Evolutionary conservation across 2,113 vertebrate genomes (phyloP).

Genomic region (Ophthalmolycus amberensis): DNA sequence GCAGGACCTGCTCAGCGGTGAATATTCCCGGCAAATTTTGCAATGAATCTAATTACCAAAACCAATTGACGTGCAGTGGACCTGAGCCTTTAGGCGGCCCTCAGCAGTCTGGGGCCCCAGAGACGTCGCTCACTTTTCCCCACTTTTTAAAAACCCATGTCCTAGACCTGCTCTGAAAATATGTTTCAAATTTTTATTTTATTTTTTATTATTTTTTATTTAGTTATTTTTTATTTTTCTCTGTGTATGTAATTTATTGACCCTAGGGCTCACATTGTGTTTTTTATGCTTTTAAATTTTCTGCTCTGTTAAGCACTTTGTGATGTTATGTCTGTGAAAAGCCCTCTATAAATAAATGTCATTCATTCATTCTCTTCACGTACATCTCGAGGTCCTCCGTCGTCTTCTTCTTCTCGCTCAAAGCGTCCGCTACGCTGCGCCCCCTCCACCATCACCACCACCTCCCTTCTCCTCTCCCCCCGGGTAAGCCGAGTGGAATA

Average conservation of each 20-base stretch:
- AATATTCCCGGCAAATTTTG: not conserved
- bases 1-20: not conserved
- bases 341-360: no score
- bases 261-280: no score
- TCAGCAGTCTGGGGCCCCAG: not conserved
- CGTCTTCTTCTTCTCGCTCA: not conserved
- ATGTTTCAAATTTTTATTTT: no score
- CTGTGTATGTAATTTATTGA: no score
- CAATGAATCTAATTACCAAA: not conserved
- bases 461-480: not conserved
- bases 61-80: not conserved
- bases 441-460: not conserved
- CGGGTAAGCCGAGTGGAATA: constrained; percentile 70
- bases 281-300: no score
- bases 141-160: no score
- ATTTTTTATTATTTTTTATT: no score
- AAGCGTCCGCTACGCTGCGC: not conserved
- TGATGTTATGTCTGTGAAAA: no score
- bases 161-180: no score
- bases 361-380: no score
- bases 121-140: not conserved
- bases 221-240: no score
- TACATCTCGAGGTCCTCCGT: not conserved
- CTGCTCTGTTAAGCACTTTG: no score
- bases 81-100: not conserved